phyloP scores from a whole-genome alignment of 1,140 invertebrate genomes.

The Macrotrachela quadricornifera region DNA sequence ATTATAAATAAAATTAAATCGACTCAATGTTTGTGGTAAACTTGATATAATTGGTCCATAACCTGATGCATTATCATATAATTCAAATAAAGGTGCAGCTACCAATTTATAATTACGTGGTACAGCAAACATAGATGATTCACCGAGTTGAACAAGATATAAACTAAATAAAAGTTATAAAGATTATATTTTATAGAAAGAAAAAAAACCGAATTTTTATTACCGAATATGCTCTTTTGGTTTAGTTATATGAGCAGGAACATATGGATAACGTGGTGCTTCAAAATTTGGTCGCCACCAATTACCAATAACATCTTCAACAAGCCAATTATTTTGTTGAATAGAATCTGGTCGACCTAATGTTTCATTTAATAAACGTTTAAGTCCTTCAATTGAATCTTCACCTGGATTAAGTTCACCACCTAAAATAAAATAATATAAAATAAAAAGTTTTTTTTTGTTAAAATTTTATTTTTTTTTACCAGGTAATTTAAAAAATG shows the following conservation, averaged over 20 bases:
- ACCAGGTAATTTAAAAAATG: slow-evolving; percentile 72
- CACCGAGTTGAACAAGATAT: slow-evolving; percentile 6
- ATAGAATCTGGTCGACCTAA: slow-evolving; percentile 73
- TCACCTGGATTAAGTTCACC: slow-evolving; percentile 89
- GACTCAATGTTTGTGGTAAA: slow-evolving; percentile 80
- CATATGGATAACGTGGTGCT: slow-evolving; percentile 95
- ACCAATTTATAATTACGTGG: slow-evolving; percentile 99
- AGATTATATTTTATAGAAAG: too few relatives aligned
- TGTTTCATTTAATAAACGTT: slow-evolving; percentile 55
- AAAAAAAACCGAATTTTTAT: background rate
- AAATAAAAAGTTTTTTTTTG: slow-evolving; percentile 12
- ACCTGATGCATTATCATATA: slow-evolving; percentile 95
- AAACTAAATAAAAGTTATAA: background rate
- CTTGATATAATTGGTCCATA: slow-evolving; percentile 98
- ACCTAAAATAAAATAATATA: slow-evolving; percentile 45
- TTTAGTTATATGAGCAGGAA: slow-evolving; percentile 94
- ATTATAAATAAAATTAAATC: slow-evolving; percentile 33
- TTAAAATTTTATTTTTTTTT: background rate
- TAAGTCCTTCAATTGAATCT: slow-evolving; percentile 91
- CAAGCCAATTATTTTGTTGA: slow-evolving; percentile 86
- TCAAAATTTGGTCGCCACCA: slow-evolving; percentile 99
- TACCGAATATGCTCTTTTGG: slow-evolving; percentile 72
- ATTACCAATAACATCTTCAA: slow-evolving; percentile 94
- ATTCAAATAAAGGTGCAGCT: slow-evolving; percentile 91
- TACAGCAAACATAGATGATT: slow-evolving; percentile 70